Conservation (phyloP, 2,888 invertebrate species). For the Parnassius mnemosyne region DNA sequence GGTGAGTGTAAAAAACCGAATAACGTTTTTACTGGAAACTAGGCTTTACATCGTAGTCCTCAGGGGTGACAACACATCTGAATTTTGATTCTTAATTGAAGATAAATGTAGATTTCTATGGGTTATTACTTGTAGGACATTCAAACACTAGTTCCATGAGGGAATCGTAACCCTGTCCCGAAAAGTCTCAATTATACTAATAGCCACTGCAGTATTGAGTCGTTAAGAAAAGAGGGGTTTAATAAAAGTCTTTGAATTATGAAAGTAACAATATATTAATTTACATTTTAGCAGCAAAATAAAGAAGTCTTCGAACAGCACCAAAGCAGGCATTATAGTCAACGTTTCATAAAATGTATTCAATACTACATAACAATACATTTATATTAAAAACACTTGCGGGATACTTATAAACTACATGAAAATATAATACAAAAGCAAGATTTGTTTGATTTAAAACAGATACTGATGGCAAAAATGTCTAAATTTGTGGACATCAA, state of each 20-base stretch:
- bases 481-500: slow-evolving; percentile 55
- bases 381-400: slow-evolving; percentile 42
- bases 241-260: slow-evolving; percentile 33
- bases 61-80: too few species aligned
- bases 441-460: slow-evolving; percentile 28
- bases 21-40: too few species aligned
- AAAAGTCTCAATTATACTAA: too few species aligned
- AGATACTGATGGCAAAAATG: slow-evolving; percentile 35
- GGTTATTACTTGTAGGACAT: too few species aligned
- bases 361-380: slow-evolving; percentile 32
- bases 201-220: too few species aligned
- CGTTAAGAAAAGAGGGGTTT: not conserved
- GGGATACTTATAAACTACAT: slow-evolving; percentile 63
- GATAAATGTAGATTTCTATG: too few species aligned
- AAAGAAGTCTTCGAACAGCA: slow-evolving; percentile 57
- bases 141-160: too few species aligned
- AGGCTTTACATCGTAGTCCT: too few species aligned
- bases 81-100: too few species aligned
- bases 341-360: slow-evolving; percentile 76
- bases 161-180: too few species aligned
- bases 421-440: slow-evolving; percentile 75
- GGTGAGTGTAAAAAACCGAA: too few species aligned
- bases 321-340: slow-evolving; percentile 51
- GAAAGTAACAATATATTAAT: slow-evolving; percentile 66
- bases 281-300: slow-evolving; percentile 63